Evolutionary conservation across 2,888 invertebrate genomes (phyloP), one percentile per base, ranked within the genome.

Genomic region (Neocrepidodera transversa): DNA sequence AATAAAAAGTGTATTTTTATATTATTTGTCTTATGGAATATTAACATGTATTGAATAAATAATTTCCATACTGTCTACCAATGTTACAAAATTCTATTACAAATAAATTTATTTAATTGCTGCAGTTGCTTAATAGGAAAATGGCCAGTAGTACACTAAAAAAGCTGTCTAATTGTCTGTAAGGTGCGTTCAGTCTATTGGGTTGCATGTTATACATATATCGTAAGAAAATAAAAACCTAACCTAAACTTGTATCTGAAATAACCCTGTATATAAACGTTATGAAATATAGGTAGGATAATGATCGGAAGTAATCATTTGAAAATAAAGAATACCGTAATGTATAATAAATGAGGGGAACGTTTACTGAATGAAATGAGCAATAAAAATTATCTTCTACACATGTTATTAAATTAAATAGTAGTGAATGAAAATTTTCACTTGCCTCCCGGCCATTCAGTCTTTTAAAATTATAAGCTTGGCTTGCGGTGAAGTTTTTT

Each of bases 401-500:
- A 47, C 17, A 54, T 55, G 32, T 52, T 18, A 58, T 53, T 54
- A 38, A 23, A 49, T 35, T 54, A 40, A 42, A 36, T 48, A 53
- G 73, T 71, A 49, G 55, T 55, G 55, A 60, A 52, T 56, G 58
- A 58, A 63, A 53, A 18, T 68, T 65, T 64, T 62, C 57, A 51
- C 58, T 52, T 53, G 55, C 61, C 60, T 66, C 58, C 66, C 67
- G 51, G 64, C 55, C 57, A 62, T 60, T 68, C 43, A 42, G 57
- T 50, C 54, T 18, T 17, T 52, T 51, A 67, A 69, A 64, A 68
- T 64, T 63, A 63, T 56, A 63, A 16, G 60, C 49, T 65, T 65
- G 53, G 54, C 58, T 54, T 61, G 51, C 51, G 20, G 36, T 62
- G 48, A 45, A 54, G 50, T 26, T 43, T 58, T 3, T 30, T 48